phyloP scores from a whole-genome alignment of 2,888 invertebrate genomes.

The Epiblema foenella region DNA sequence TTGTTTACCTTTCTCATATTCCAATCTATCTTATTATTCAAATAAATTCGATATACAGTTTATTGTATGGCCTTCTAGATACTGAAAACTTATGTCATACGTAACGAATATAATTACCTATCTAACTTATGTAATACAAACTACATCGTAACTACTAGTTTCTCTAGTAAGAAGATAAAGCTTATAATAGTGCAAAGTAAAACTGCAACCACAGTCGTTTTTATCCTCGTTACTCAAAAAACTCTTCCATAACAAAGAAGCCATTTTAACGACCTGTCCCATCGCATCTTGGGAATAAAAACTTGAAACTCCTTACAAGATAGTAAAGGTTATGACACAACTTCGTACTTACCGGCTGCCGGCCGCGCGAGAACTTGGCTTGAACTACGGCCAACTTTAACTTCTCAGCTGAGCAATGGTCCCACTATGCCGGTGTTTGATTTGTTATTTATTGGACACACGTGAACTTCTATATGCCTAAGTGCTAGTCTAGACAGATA shows the following conservation, averaged over 20 bases:
- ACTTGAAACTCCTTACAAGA: conserved; percentile 40
- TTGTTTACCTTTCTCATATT: background rate
- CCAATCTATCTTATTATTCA: background rate
- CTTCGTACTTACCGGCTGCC: conserved; percentile 53
- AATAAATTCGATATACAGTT: background rate
- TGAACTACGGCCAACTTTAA: conserved; percentile 74
- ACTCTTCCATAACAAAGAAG: conserved; percentile 6
- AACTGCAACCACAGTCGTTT: conserved; percentile 1
- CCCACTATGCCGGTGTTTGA: conserved; percentile 78
- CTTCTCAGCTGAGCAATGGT: conserved; percentile 74
- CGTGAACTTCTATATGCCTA: conserved; percentile 60
- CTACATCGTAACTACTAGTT: background rate
- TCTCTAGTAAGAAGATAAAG: background rate
- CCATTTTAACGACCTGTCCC: conserved; percentile 37
- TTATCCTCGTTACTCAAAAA: conserved; percentile 6
- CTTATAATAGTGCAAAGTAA: background rate
- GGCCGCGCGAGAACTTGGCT: conserved; percentile 61
- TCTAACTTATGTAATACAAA: background rate
- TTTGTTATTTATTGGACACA: conserved; percentile 77
- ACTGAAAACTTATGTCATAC: background rate
- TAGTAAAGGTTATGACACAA: conserved; percentile 45
- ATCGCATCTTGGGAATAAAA: conserved; percentile 33
- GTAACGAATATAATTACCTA: too few species aligned
- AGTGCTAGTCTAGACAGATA: conserved; percentile 52
- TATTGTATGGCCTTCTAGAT: background rate